Percentiles rank a stretch among this genome's conserved stretches.
Conservation (phyloP, 2,797 vertebrate genomes). For the Helicolenus hilgendorfi region DNA sequence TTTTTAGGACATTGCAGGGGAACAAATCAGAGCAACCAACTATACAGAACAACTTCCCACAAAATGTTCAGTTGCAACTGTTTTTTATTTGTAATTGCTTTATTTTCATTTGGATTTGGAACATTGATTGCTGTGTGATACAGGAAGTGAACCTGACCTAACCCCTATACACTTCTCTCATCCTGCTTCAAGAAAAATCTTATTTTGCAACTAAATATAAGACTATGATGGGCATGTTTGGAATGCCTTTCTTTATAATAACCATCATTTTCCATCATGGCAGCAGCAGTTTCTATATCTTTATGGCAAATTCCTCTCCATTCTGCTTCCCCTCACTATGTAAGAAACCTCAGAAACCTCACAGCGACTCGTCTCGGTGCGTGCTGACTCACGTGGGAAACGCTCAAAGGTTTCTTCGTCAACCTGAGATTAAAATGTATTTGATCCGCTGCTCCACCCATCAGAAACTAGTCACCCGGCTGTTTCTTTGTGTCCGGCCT, state of each 20-base stretch:
- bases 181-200: not conserved
- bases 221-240: not conserved
- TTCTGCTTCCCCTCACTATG: not conserved
- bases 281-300: not conserved
- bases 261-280: not conserved
- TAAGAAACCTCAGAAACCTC: not conserved
- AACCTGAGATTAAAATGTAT: constrained; percentile 49
- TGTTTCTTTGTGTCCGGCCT: constrained; percentile 59
- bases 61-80: not conserved
- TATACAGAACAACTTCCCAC: not conserved
- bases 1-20: no score
- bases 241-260: not conserved
- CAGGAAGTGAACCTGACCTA: constrained; percentile 12
- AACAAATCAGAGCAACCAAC: no score
- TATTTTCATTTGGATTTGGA: not conserved
- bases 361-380: not conserved
- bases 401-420: constrained; percentile 10
- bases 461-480: constrained; percentile 49
- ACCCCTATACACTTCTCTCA: not conserved
- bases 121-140: not conserved
- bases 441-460: constrained; percentile 43
- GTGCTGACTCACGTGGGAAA: constrained; percentile 50
- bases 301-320: not conserved
- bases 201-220: not conserved
- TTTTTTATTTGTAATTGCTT: not conserved